Conservation (phyloP, 2,113 vertebrate species). For the Larimichthys crocea region DNA sequence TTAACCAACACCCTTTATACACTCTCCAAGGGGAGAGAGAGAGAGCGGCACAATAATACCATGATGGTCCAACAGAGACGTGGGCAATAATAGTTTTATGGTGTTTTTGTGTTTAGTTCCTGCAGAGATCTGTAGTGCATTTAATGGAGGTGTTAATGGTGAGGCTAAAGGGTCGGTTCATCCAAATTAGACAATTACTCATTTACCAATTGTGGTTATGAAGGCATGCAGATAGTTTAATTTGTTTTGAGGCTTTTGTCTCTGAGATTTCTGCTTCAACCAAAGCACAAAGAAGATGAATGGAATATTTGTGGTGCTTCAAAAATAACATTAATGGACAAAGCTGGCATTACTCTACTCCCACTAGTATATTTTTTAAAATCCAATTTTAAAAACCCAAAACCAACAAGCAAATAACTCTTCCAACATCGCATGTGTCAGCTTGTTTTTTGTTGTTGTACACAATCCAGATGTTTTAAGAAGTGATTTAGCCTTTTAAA, state of each 20-base stretch:
- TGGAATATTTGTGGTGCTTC: not conserved
- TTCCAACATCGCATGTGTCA: not conserved
- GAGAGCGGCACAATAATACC: conserved; percentile 27
- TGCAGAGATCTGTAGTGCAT: not conserved
- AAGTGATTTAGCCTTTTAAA: not conserved
- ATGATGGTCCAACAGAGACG: conserved; percentile 10
- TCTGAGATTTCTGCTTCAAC: not conserved
- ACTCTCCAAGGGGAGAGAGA: not conserved
- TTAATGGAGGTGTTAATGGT: not conserved
- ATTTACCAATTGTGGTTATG: not conserved
- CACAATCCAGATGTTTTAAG: not conserved
- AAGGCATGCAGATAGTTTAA: not conserved
- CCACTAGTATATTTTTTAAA: not conserved
- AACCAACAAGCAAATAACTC: not conserved
- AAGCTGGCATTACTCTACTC: not conserved
- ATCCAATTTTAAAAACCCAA: not conserved
- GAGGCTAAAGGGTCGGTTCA: conserved; percentile 13
- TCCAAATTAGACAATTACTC: not conserved
- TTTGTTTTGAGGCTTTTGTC: not conserved
- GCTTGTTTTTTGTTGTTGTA: not conserved
- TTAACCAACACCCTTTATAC: not conserved
- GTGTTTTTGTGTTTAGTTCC: conserved; percentile 5
- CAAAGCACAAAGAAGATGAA: not conserved
- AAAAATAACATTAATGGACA: not conserved
- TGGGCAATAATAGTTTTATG: not conserved